Base-by-base conservation (phyloP, 2,113 vertebrate genomes). In the Oceanodroma tethys region DNA sequence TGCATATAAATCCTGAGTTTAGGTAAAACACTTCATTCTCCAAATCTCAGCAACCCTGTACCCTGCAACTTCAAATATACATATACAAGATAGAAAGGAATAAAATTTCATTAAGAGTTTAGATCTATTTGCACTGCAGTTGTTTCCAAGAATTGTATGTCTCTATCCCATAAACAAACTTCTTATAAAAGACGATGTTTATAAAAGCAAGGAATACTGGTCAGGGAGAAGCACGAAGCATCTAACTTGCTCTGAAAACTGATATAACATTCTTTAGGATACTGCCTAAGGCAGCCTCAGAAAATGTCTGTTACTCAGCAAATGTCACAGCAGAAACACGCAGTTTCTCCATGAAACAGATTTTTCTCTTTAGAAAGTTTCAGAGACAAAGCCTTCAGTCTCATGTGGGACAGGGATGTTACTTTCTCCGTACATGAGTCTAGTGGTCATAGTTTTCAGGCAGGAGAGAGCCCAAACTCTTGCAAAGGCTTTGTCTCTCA, bases 371-470 rank as follows among this genome's bases (percentile, higher is more conserved):
- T 18, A 62, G 23, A 81, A 89, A 73, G 17, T 60, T 89, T 86
- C 59, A 70, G 34, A 66, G 53, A 58, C 60, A 52, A 91, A 71
- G 47, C 48, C 50, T 55, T 60, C n/a, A n/a, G 47, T 55, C 38
- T 86, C 50, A 21, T 0, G 0, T 29, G 45, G 50, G 50, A 67
- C 60, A 71, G 15, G 14, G 8, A 27, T 48, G 29, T 53, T 62
- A 19, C 30, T n/a, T 81, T 45, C 45, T 47, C 58, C 47, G 16
- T 12, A 4, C 7, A 29, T 0, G 0, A 63, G 38, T 43, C 10
- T 27, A 34, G 50, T 7, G 14, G 43, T 56, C 34, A 17, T 19
- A n/a, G 58, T 47, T 74, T 42, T 45, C 17, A 45, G 30, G 32
- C 4, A 62, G 59, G 10, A 42, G 43, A 32, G 38, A 45, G 25